Conservation (phyloP, 2,113 vertebrate species). For the Pongo pygmaeus region DNA sequence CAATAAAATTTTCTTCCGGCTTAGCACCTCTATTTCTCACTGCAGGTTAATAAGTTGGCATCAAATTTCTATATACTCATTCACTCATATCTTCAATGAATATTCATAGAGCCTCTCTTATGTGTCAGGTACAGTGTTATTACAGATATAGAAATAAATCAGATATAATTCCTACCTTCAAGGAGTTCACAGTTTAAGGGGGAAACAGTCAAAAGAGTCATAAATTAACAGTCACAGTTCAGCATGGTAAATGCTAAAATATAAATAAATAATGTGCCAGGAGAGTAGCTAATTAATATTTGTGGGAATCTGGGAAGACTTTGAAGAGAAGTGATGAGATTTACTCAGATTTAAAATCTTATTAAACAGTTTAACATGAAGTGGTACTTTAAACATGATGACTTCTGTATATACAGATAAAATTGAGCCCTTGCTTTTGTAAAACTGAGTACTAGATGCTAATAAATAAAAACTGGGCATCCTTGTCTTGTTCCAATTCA, state of each 20-base stretch:
- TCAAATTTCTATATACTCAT: not conserved
- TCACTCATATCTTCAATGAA: not conserved
- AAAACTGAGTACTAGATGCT: not conserved
- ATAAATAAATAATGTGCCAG: not conserved
- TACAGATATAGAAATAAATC: not conserved
- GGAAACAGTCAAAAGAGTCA: not conserved
- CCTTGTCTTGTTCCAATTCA: no score
- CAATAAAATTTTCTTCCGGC: not conserved
- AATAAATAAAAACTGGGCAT: not conserved
- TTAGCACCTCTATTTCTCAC: not conserved
- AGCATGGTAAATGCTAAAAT: not conserved
- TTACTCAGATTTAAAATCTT: not conserved
- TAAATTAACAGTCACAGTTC: not conserved
- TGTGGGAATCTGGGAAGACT: not conserved
- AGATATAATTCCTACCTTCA: not conserved
- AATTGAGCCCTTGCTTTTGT: not conserved
- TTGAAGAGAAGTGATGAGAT: not conserved
- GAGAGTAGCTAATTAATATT: not conserved
- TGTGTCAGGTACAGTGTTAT: not conserved
- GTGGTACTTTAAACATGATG: not conserved
- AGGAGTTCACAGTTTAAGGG: not conserved
- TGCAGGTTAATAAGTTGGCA: constrained; percentile 15
- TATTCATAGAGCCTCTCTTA: not conserved
- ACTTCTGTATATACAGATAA: not conserved
- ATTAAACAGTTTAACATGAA: not conserved